Evolutionary conservation across 2,888 invertebrate genomes (phyloP).

Genomic region (Sisyra terminalis): DNA sequence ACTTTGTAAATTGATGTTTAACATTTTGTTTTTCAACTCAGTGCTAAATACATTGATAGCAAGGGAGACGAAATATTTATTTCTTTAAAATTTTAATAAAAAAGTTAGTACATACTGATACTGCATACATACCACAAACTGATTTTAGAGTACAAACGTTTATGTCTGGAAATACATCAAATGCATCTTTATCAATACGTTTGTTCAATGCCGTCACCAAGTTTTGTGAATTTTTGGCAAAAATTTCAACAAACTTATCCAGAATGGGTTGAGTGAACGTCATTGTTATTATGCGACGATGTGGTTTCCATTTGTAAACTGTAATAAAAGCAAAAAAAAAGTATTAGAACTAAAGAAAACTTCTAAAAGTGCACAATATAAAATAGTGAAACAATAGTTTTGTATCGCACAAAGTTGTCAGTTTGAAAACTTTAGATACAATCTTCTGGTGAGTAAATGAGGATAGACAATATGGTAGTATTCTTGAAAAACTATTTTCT

Average conservation of each 20-base stretch:
- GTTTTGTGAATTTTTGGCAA: neutral
- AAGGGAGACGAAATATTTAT: too few species aligned
- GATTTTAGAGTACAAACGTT: conserved; percentile 1
- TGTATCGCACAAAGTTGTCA: too few species aligned
- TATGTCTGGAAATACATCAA: conserved; percentile 1
- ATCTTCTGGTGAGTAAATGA: too few species aligned
- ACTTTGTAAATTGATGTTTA: too few species aligned
- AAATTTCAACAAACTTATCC: conserved; percentile 4
- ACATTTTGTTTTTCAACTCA: too few species aligned
- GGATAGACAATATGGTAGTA: too few species aligned
- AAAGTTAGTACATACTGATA: neutral
- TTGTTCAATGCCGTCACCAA: neutral
- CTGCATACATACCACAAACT: conserved; percentile 2
- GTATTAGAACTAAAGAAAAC: neutral
- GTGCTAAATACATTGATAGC: too few species aligned
- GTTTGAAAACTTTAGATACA: too few species aligned
- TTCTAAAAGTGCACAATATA: too few species aligned
- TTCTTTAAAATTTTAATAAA: neutral
- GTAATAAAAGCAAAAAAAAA: neutral
- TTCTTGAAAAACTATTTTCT: too few species aligned
- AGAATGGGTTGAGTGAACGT: conserved; percentile 3
- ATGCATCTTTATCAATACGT: neutral
- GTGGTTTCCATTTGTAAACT: conserved; percentile 4
- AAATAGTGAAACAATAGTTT: too few species aligned
- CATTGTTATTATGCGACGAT: conserved; percentile 1